phyloP scores from a whole-genome alignment of 2,797 vertebrate species.

The Sebastes minor region DNA sequence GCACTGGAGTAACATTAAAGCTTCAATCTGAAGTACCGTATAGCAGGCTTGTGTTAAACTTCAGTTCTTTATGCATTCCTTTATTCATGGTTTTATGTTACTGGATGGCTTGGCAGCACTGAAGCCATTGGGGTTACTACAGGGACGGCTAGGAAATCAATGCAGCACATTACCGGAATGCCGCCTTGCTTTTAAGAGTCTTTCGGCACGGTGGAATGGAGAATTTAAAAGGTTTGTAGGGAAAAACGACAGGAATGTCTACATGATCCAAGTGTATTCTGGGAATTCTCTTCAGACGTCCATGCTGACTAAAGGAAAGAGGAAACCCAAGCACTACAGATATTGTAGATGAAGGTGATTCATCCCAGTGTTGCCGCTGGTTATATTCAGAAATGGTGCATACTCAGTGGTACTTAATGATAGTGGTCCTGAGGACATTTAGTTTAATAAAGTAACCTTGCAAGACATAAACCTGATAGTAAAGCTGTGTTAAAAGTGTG shows the following conservation, averaged over 20 bases:
- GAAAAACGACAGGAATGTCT: constrained; percentile 48
- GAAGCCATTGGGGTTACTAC: constrained; percentile 30
- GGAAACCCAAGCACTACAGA: constrained; percentile 30
- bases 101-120: constrained; percentile 45
- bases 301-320: constrained; percentile 64
- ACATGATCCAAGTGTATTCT: constrained; percentile 48
- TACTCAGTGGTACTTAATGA: not conserved
- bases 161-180: constrained; percentile 59
- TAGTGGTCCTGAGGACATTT: not conserved
- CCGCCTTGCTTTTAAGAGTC: constrained; percentile 53
- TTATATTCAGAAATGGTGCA: not conserved
- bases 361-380: not conserved
- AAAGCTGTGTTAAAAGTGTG: not conserved
- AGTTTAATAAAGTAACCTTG: not conserved
- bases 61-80: constrained; percentile 27
- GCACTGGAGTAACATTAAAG: not conserved
- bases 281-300: constrained; percentile 29
- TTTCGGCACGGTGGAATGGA: constrained; percentile 25
- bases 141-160: constrained; percentile 58
- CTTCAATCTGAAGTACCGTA: not conserved
- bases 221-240: constrained; percentile 53
- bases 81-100: constrained; percentile 40
- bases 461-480: constrained; percentile 4
- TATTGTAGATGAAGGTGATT: constrained; percentile 27
- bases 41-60: not conserved